phyloP scores from a whole-genome alignment of 2,113 vertebrate genomes.

The Enhydra lutris region DNA sequence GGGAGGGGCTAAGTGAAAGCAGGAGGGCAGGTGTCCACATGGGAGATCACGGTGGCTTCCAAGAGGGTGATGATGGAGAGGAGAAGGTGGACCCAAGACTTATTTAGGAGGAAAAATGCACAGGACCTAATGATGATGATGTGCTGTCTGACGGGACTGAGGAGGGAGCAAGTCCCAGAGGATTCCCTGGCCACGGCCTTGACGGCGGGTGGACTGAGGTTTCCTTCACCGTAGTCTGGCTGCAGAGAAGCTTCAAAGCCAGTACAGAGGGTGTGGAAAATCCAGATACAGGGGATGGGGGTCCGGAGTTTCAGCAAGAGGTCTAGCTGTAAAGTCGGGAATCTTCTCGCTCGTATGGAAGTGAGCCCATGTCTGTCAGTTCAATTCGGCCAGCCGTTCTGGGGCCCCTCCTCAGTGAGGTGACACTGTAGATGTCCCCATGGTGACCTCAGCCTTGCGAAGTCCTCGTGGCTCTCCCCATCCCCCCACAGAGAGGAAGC shows the following conservation, averaged over 20 bases:
- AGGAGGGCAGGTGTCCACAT: too few relatives aligned
- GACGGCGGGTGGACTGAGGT: not conserved
- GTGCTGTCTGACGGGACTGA: not conserved
- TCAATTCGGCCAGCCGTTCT: too few relatives aligned
- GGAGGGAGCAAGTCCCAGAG: not conserved
- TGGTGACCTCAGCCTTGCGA: rapidly evolving
- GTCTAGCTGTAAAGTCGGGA: not conserved
- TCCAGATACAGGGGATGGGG: not conserved
- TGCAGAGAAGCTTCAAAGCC: not conserved
- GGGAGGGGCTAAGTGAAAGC: not conserved
- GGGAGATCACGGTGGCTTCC: not conserved
- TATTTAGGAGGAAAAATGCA: not conserved
- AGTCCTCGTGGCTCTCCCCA: not conserved
- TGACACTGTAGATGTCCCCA: rapidly evolving
- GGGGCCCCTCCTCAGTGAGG: rapidly evolving
- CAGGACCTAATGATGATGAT: not conserved
- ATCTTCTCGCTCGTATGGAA: not conserved
- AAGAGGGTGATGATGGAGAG: not conserved
- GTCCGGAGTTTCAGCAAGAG: not conserved
- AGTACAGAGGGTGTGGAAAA: not conserved
- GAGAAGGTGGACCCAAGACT: not conserved
- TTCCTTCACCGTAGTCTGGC: not conserved
- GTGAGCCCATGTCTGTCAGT: too few relatives aligned
- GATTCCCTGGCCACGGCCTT: not conserved
- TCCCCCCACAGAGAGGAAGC: not conserved